phyloP scores from a whole-genome alignment of 2,888 invertebrate genomes.

The Lasioglossum lativentre region DNA sequence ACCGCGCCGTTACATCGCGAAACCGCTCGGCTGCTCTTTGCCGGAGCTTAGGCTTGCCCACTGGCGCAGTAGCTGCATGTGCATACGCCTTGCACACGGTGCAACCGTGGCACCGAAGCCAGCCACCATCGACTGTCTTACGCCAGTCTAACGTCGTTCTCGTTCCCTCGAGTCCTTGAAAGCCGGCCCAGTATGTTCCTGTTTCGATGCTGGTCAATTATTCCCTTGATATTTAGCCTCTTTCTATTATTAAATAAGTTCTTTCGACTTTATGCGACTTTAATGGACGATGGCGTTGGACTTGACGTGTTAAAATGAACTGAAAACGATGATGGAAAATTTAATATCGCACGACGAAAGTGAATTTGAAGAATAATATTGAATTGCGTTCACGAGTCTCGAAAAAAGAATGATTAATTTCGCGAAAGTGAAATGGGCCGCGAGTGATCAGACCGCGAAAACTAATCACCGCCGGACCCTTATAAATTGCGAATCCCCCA shows the following conservation, averaged over 20 bases:
- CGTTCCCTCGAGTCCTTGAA: background rate
- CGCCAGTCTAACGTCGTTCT: background rate
- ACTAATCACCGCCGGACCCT: background rate
- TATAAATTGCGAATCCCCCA: slow-evolving; percentile 38
- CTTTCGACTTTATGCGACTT: no score
- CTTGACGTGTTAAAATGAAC: no score
- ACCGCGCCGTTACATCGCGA: slow-evolving; percentile 58
- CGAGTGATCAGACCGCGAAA: background rate
- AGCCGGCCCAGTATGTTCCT: background rate
- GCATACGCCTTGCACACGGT: slow-evolving; percentile 15
- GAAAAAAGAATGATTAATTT: background rate
- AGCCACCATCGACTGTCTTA: slow-evolving; percentile 25
- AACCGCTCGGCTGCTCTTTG: slow-evolving; percentile 37
- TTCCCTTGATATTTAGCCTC: background rate
- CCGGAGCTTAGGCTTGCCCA: slow-evolving; percentile 27
- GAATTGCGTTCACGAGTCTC: no score
- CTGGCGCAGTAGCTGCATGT: slow-evolving; percentile 43
- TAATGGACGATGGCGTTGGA: no score
- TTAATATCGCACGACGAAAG: no score
- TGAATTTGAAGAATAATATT: no score
- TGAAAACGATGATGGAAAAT: no score
- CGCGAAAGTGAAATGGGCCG: slow-evolving; percentile 1
- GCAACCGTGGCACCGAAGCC: slow-evolving; percentile 33
- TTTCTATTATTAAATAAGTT: background rate
- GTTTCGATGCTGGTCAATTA: background rate